phyloP scores from a whole-genome alignment of 2,888 invertebrate species.

The Habroteleia sp. region DNA sequence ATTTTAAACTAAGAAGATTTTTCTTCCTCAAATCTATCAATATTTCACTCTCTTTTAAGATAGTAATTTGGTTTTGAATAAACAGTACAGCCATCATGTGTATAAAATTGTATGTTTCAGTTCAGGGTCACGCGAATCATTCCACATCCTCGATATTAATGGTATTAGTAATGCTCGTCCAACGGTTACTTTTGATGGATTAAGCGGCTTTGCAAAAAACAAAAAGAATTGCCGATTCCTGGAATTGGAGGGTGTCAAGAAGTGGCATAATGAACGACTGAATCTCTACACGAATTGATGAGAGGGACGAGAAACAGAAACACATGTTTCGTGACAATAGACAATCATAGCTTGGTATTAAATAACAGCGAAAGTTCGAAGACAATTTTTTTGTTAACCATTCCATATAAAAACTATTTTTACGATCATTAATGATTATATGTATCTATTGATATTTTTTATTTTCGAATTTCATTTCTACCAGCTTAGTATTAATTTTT shows the following conservation, averaged over 20 bases:
- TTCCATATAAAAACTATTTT: constrained; percentile 6
- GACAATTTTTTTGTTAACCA: constrained; percentile 40
- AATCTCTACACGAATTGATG: constrained; percentile 41
- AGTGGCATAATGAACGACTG: constrained; percentile 37
- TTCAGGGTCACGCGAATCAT: constrained; percentile 73
- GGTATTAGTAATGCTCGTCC: constrained; percentile 66
- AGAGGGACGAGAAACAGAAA: constrained; percentile 40
- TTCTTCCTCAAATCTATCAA: too few species aligned
- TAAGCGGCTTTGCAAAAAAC: constrained; percentile 60
- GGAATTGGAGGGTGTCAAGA: constrained; percentile 38
- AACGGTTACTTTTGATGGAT: constrained; percentile 68
- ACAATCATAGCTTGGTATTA: constrained; percentile 71
- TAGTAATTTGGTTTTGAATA: too few species aligned
- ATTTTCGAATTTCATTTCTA: too few species aligned
- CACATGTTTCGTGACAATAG: constrained; percentile 70
- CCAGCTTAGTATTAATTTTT: too few species aligned
- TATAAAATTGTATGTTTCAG: constrained; percentile 71
- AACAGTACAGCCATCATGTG: too few species aligned
- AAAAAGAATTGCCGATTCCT: constrained; percentile 36
- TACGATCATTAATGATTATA: constrained; percentile 20
- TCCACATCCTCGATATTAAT: constrained; percentile 70
- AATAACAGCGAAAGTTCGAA: constrained; percentile 43
- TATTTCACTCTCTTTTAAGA: too few species aligned
- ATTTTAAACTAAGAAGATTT: too few species aligned
- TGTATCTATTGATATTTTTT: too few species aligned